Base-by-base conservation (phyloP, 2,797 vertebrate genomes). In the Lagodon rhomboides region DNA sequence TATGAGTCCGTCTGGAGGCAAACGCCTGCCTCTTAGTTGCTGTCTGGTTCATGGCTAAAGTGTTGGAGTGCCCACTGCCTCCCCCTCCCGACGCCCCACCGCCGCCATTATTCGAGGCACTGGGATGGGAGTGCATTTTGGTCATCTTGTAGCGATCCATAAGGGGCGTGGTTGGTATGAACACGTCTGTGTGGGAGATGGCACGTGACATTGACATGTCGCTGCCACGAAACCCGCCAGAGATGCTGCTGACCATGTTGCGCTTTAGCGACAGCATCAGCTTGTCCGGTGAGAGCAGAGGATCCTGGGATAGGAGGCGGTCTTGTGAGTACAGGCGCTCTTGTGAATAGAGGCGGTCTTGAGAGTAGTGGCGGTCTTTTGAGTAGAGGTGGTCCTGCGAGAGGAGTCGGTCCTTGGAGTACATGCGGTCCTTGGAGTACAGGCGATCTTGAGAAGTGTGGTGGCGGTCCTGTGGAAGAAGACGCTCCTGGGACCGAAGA, bases 121-220 rank as follows among this genome's bases (percentile, higher is more conserved):
- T 99, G 91, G 98, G 97, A 97, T 99, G 98, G 89, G 98, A 97
- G 96, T 99, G 98, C 97, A 99, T 98, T 97, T 99, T 99, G 93
- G 97, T 99, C 97, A 99, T 98, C 95, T 97, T 96, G 94, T 99
- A 99, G 79, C 97, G 97, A 95, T 99, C 98, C 97, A 98, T 95
- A 80, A 98, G 93, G 0, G 98, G 98, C 0, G 98, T 99, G n/a
- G 98, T 98, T 44, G 95, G 95, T 89, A 99, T 95, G 89, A 99
- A 99, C 94, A 99, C 97, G 3, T 99, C 98, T 18, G 98, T 99
- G 95, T 99, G 98, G 0, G 98, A 99, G 94, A 99, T 93, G 49
- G 98, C 98, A 30, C 97, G 95, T 0, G 98, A 98, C 93, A 99
- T 97, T 12, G 95, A 95, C 87, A 94, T 94, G 85, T 96, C 96